Base-by-base conservation (phyloP, 2,113 vertebrate genomes). In the Microtus richardsoni region DNA sequence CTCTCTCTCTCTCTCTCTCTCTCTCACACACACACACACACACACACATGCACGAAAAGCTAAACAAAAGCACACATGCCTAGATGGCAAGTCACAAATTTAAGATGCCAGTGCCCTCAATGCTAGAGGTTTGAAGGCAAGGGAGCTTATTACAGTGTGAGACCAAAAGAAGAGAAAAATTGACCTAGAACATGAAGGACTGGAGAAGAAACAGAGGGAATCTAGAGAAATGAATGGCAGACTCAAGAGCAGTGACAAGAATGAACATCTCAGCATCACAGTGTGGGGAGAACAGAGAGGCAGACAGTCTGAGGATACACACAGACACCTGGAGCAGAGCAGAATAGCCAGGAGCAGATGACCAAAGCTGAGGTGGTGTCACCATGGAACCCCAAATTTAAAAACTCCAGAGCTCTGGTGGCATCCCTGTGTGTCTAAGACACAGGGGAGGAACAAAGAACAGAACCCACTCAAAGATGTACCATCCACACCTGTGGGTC, bases 291-390 rank as follows among this genome's bases (percentile, higher is more conserved):
- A 19, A 4, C 0, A 2, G 26, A 36, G 66, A 21, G 24, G 41
- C 0, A 44, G 16, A 13, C 13, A 36, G 26, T 33, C 73, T 28
- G 33, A 62, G n/a, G 47, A 52, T 5, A 10, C 1, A 44, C 16
- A 0, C 0, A 3, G 7, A 77, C 52, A 58, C 71, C 78, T 24
- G 7, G 2, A 13, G 4, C 11, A 1, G 1, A 22, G 24, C 58
- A 19, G 9, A 66, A 28, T 11, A 26, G 11, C 4, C 10, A 10
- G 52, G 24, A 70, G 4, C 71, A 28, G 12, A 13, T 54, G 36
- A 47, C 39, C 58, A 75, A n/a, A n/a, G 36, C 1, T 5, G 24
- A 0, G 3, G 11, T 9, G 9, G 8, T 14, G n/a, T 62, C 30
- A 5, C 7, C 33, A 11, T 7, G 10, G 24, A 70, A 58, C 44